phyloP scores from a whole-genome alignment of 2,888 invertebrate genomes.

The Heliconius hortense region DNA sequence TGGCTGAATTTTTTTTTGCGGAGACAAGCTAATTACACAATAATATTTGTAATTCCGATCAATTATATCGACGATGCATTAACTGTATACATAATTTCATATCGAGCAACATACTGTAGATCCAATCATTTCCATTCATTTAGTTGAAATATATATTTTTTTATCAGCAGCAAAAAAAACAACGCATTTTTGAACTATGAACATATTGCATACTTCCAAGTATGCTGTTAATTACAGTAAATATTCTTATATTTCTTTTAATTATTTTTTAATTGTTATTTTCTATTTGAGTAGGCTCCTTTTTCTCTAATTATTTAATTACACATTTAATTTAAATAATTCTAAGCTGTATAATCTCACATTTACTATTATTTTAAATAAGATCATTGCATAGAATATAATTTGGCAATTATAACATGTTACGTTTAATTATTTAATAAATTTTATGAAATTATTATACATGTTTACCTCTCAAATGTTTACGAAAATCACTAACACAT shows the following conservation, averaged over 20 bases:
- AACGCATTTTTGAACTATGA: not conserved
- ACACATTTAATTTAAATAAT: slow-evolving; percentile 11
- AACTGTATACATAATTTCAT: not conserved
- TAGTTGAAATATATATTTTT: not conserved
- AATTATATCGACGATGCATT: not conserved
- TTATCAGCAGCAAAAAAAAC: not conserved
- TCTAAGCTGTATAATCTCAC: not conserved
- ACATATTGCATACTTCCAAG: not conserved
- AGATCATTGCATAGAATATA: not conserved
- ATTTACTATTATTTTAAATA: slow-evolving; percentile 3
- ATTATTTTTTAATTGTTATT: not conserved
- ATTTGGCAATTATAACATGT: slow-evolving; percentile 9
- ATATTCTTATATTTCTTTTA: not conserved
- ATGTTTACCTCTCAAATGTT: slow-evolving; percentile 15
- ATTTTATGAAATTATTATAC: slow-evolving; percentile 8
- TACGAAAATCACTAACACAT: slow-evolving; percentile 41
- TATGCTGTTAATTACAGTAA: not conserved
- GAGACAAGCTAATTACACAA: not conserved
- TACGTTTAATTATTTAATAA: slow-evolving; percentile 22
- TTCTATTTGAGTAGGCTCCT: not conserved
- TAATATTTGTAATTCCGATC: not conserved
- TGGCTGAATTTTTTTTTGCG: not conserved
- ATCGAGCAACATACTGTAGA: no score
- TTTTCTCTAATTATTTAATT: not conserved
- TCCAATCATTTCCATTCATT: not conserved